These are phyloP conservation scores for Drosophila nigricruria DNA, from an alignment of 2,888 invertebrate genomes.

Conservation along the genomic window DNA sequence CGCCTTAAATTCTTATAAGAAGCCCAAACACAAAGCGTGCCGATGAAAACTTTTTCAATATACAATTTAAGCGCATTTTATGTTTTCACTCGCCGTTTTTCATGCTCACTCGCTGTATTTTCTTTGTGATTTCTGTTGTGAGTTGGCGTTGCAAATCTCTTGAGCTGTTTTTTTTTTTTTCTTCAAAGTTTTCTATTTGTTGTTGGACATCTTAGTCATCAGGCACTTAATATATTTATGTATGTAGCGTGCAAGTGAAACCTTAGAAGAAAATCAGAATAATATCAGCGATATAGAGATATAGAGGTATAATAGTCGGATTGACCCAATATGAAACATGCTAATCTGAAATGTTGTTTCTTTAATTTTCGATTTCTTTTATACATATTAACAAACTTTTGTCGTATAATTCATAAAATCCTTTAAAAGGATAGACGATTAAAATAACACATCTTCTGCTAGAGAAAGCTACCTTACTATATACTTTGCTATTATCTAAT, in stretches of 20 bases:
- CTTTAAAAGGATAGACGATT: no score
- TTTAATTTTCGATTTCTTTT: neutral
- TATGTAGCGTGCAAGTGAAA: neutral
- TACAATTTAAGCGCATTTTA: conserved; percentile 55
- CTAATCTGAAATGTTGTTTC: neutral
- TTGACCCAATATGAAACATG: neutral
- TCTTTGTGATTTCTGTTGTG: conserved; percentile 29
- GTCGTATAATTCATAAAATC: neutral
- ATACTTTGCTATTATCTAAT: no score
- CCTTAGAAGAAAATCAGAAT: no score
- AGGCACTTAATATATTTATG: conserved; percentile 1
- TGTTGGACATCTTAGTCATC: neutral
- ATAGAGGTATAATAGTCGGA: neutral
- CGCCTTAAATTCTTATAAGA: conserved; percentile 38
- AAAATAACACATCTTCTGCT: no score
- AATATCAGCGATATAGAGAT: no score
- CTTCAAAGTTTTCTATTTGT: conserved; percentile 30
- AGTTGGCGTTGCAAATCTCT: conserved; percentile 38
- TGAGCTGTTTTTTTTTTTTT: conserved; percentile 42
- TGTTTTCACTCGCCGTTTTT: conserved; percentile 38
- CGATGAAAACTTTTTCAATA: conserved; percentile 66
- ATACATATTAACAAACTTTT: neutral
- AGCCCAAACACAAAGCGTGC: conserved; percentile 25
- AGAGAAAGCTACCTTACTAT: no score
- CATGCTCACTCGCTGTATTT: conserved; percentile 26